These are phyloP conservation scores for Delphinapterus leucas DNA, from an alignment of 2,113 vertebrate genomes.

Conservation along the genomic window DNA sequence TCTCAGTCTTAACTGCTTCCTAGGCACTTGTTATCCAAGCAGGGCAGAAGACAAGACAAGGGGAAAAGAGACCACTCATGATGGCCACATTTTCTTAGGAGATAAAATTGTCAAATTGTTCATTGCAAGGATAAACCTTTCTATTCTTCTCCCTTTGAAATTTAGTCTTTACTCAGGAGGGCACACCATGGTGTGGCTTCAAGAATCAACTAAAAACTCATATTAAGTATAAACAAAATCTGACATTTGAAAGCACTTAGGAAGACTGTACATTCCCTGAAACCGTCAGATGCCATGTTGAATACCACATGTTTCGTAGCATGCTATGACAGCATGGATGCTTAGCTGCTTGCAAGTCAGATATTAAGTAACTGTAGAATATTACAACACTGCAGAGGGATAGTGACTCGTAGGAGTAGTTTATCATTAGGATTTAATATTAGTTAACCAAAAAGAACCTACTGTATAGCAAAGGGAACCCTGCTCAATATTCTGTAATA, in stretches of 20 bases:
- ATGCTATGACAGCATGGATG: not conserved
- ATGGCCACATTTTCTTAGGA: not conserved
- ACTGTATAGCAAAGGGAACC: too few relatives aligned
- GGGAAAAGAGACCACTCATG: not conserved
- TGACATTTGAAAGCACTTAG: not conserved
- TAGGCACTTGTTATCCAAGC: not conserved
- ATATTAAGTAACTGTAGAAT: conserved; percentile 53
- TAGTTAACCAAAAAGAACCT: not conserved
- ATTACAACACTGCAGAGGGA: not conserved
- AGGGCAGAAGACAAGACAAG: not conserved
- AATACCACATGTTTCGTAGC: not conserved
- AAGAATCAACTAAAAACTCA: not conserved
- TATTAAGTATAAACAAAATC: conserved; percentile 41
- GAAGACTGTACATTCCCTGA: not conserved
- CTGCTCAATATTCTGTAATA: too few relatives aligned
- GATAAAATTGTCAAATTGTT: not conserved
- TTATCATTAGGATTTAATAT: conserved; percentile 59
- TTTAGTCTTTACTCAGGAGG: not conserved
- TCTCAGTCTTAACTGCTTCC: not conserved
- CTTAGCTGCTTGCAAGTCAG: conserved; percentile 26
- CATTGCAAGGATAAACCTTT: not conserved
- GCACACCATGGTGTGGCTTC: not conserved
- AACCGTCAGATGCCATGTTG: not conserved
- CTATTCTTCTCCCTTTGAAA: not conserved
- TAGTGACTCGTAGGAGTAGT: fast-evolving